Evolutionary conservation across 2,797 vertebrate species (phyloP), one percentile per base, ranked within the genome.

Genomic region (Spinus olivaceus): DNA sequence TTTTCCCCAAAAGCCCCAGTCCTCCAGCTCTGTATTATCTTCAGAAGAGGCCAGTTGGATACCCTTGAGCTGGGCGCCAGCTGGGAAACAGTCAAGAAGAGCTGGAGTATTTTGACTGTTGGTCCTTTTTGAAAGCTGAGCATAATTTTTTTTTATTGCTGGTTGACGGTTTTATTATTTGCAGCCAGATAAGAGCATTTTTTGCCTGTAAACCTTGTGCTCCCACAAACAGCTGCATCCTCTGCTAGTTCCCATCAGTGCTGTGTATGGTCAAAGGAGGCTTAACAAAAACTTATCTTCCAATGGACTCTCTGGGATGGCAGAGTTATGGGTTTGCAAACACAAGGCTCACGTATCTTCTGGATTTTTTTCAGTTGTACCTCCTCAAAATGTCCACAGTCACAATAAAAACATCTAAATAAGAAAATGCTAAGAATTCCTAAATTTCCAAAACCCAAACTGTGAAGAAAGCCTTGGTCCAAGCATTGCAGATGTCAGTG

Each of bases 21-120:
- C 27, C 74, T 92, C 33, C 69, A 86, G 65, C 50, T 78, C 91
- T 33, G 21, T 59, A 63, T 91, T 89, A 94, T 91, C 69, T 87
- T 78, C 53, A 65, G 77, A 72, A 72, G 90, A 72, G 46, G 70
- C 46, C 6, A 14, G 51, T 74, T 1, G 2, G 67, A 89, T 23
- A 86, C 41, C 54, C 54, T 54, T 65, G 53, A 77, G 50, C 72
- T 70, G 60, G 32, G 63, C 0, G 21, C 63, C 70, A 86, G 73
- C 86, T 91, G 91, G 78, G 94, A 92, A 93, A 86, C n/a, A 27
- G 54, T 95, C 37, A 70, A 17, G 8, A 92, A 81, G 76, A 70
- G 54, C 69, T 61, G 37, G 30, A 71, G 18, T 35, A 74, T 86
- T 94, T 85, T 85, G 81, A 56, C 44, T 60, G 18, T 81, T 88